Conservation (phyloP, 2,797 vertebrate species). For the Sebastes taczanowskii region DNA sequence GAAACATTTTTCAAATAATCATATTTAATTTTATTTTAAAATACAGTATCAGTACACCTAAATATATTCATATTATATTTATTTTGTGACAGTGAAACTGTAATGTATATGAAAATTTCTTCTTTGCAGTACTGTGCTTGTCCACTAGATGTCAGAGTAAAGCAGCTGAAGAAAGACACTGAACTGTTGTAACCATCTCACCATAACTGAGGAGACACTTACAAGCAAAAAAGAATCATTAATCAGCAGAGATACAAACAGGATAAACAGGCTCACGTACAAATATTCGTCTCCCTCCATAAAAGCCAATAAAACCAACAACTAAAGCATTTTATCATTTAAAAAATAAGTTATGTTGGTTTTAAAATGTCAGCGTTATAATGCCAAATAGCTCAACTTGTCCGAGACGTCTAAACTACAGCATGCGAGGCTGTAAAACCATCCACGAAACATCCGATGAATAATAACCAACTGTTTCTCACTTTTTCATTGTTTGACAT, state of each 20-base stretch:
- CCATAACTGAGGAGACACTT: not conserved
- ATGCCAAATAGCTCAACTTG: not conserved
- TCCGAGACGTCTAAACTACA: not conserved
- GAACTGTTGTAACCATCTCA: not conserved
- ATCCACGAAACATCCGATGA: not conserved
- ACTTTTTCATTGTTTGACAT: not conserved
- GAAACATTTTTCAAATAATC: too few species aligned
- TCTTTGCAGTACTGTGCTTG: not conserved
- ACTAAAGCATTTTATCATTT: not conserved
- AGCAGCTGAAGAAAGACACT: not conserved
- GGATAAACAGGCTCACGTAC: not conserved
- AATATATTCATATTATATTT: too few species aligned
- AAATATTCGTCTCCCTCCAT: not conserved
- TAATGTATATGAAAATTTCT: too few species aligned
- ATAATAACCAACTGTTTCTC: fast-evolving
- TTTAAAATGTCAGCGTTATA: not conserved
- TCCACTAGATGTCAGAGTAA: conserved; percentile 62
- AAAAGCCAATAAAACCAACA: not conserved
- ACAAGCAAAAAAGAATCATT: not conserved
- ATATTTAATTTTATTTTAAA: too few species aligned
- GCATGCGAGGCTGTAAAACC: not conserved
- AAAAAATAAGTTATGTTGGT: not conserved
- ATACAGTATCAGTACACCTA: too few species aligned
- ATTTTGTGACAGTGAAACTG: not conserved
- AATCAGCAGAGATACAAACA: not conserved